Percentiles rank a stretch among this genome's conserved stretches.
Conservation (phyloP, 2,113 vertebrate genomes). For the Pionites leucogaster region DNA sequence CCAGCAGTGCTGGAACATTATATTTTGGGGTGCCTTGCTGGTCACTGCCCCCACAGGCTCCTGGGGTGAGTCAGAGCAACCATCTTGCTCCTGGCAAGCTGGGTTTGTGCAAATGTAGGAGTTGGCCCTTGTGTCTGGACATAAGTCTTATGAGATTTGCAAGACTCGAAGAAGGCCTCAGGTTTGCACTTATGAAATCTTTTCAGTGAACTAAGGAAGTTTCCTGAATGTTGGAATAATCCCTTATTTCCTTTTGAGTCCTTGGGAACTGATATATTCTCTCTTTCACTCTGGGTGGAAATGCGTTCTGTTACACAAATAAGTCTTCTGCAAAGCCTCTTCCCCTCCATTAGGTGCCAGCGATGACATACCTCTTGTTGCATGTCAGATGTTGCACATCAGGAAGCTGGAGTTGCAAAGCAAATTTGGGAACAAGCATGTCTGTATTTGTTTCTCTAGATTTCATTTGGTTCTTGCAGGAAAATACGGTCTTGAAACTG, state of each 20-base stretch:
- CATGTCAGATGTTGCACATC: neutral
- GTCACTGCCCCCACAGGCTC: rapidly evolving
- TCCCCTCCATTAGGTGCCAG: neutral
- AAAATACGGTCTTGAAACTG: neutral
- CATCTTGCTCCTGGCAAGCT: neutral
- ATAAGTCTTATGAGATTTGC: neutral
- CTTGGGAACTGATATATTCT: neutral
- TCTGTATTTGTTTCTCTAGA: neutral
- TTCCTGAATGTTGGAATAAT: neutral
- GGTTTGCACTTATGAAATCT: neutral
- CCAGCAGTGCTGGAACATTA: neutral
- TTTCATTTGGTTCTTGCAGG: neutral
- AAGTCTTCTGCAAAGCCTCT: neutral
- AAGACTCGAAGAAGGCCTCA: neutral
- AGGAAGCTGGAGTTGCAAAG: neutral
- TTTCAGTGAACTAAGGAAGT: neutral
- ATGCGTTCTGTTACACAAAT: neutral
- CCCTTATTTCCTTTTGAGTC: neutral
- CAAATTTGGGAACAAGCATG: neutral
- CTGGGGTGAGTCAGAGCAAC: neutral
- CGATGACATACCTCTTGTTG: rapidly evolving
- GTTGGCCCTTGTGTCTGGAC: neutral
- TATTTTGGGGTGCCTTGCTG: neutral
- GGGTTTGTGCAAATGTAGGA: neutral
- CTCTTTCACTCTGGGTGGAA: neutral